phyloP scores from a whole-genome alignment of 2,888 invertebrate species.

The Drosophila kambysellisi region DNA sequence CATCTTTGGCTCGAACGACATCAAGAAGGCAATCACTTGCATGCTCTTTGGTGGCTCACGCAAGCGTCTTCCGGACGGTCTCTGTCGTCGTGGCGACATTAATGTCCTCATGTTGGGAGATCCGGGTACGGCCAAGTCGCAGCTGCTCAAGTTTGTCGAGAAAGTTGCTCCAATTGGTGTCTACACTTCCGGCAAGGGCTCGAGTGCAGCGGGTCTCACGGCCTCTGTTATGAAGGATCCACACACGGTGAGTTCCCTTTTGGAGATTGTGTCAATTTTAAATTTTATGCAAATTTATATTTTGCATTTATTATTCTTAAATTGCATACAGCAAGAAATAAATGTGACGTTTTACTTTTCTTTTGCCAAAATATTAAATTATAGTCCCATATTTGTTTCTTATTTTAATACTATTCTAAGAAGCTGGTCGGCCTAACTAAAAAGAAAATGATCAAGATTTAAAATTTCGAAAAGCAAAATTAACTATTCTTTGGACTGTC shows the following conservation, averaged over 20 bases:
- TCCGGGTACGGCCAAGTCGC: conserved; percentile 99
- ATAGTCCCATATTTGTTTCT: not conserved
- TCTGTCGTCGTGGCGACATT: conserved; percentile 98
- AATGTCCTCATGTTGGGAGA: conserved; percentile 98
- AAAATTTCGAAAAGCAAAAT: not conserved
- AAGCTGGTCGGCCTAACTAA: not conserved
- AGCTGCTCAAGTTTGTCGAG: conserved; percentile 98
- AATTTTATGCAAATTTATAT: not conserved
- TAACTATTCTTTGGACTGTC: not conserved
- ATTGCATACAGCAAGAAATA: not conserved
- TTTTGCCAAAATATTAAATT: too few relatives aligned
- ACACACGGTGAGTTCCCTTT: conserved; percentile 88
- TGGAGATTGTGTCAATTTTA: not conserved
- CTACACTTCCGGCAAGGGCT: conserved; percentile 99
- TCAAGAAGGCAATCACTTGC: conserved; percentile 98
- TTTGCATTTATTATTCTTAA: not conserved
- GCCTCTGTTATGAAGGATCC: conserved; percentile 99
- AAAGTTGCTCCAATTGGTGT: conserved; percentile 96
- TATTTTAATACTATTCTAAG: not conserved
- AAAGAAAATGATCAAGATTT: not conserved
- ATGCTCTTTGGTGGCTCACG: conserved; percentile 96
- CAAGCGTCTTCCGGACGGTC: conserved; percentile 96
- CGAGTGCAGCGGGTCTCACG: conserved; percentile 99
- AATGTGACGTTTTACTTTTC: not conserved
- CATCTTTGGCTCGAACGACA: conserved; percentile 96